Percentiles rank a stretch among this genome's conserved stretches.
Conservation (phyloP, 2,888 invertebrate species). For the Spisula solida region DNA sequence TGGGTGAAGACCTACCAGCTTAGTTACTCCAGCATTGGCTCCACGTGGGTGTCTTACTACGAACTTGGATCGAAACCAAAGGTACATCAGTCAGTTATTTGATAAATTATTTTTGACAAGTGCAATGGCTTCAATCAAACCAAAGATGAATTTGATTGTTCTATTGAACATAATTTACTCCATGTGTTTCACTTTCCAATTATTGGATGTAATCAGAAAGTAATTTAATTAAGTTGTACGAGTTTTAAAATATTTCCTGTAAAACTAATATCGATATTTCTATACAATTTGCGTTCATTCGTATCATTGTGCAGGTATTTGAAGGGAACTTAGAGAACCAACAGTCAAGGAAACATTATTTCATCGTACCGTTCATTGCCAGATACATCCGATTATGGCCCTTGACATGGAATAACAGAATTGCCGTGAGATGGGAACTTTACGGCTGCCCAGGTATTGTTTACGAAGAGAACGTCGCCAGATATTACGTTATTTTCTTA, state of each 20-base stretch:
- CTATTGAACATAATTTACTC: too few species aligned
- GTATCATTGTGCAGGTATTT: constrained; percentile 73
- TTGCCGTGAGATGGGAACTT: constrained; percentile 82
- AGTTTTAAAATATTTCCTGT: too few species aligned
- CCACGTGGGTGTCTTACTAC: constrained; percentile 70
- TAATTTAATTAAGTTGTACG: too few species aligned
- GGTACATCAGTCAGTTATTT: not conserved
- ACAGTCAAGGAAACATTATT: constrained; percentile 78
- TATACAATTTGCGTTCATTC: too few species aligned
- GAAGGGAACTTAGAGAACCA: constrained; percentile 79
- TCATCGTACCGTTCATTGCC: constrained; percentile 73
- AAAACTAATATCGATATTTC: too few species aligned
- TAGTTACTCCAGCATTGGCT: constrained; percentile 76
- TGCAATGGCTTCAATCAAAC: too few species aligned
- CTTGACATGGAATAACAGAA: constrained; percentile 71
- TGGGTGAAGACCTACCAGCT: constrained; percentile 78
- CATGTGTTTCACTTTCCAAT: too few species aligned
- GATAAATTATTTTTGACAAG: not conserved
- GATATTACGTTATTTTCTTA: too few species aligned
- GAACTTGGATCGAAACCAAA: constrained; percentile 49
- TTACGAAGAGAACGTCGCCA: too few species aligned
- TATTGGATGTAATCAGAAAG: too few species aligned
- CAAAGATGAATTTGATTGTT: too few species aligned
- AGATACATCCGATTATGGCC: constrained; percentile 80
- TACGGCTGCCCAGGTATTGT: constrained; percentile 83